These are phyloP conservation scores for Cygnus atratus DNA, from an alignment of 2,113 vertebrate species.

Conservation along the genomic window DNA sequence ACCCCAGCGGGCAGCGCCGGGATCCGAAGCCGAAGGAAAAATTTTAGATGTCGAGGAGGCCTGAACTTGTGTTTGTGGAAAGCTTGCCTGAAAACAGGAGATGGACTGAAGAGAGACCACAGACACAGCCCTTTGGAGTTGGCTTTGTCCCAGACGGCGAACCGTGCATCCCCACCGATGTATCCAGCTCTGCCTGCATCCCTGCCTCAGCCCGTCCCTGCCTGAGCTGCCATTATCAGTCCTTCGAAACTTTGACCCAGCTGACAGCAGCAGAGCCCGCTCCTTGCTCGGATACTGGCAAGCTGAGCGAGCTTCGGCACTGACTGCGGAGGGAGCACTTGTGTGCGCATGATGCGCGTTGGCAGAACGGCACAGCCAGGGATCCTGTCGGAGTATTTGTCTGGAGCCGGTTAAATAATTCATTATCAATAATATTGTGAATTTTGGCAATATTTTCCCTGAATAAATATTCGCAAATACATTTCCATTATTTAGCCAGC, in stretches of 20 bases:
- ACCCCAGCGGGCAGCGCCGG: background rate
- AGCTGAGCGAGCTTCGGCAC: background rate
- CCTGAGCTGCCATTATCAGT: background rate
- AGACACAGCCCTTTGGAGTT: background rate
- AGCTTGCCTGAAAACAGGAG: background rate
- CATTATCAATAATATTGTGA: constrained; percentile 52
- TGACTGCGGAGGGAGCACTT: background rate
- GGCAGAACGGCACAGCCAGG: background rate
- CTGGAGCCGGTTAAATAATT: constrained; percentile 44
- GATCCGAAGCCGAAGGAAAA: background rate
- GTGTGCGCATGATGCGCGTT: background rate
- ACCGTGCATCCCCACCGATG: fast-evolving
- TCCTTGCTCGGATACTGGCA: background rate
- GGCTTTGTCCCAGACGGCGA: background rate
- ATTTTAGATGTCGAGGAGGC: too few relatives aligned
- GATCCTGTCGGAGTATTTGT: background rate
- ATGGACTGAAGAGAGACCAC: background rate
- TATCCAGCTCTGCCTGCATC: background rate
- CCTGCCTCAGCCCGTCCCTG: background rate
- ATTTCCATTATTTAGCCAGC: constrained; percentile 10
- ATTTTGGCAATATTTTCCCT: constrained; percentile 31
- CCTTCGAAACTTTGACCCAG: background rate
- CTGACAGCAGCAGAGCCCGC: background rate
- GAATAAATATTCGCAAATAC: constrained; percentile 27
- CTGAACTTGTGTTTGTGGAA: background rate